These are phyloP conservation scores for Arenaria interpres DNA, from an alignment of 2,113 vertebrate species.

Conservation along the genomic window DNA sequence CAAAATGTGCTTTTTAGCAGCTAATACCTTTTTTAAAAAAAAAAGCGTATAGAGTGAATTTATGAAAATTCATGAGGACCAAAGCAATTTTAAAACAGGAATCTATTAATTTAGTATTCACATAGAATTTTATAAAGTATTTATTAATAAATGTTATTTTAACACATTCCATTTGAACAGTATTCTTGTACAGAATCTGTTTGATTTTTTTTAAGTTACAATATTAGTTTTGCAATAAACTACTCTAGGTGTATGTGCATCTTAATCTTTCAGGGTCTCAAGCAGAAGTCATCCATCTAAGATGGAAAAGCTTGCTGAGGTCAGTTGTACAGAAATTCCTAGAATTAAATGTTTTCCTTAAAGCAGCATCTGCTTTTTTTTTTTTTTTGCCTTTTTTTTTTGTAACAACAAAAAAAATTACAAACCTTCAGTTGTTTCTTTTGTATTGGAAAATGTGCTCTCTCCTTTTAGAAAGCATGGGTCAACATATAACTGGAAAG, in stretches of 20 bases:
- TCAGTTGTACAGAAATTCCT: conserved; percentile 66
- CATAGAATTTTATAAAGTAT: conserved; percentile 85
- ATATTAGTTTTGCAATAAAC: conserved; percentile 75
- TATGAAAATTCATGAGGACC: conserved; percentile 82
- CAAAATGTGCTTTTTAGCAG: conserved; percentile 75
- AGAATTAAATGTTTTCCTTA: conserved; percentile 70
- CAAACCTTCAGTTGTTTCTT: conserved; percentile 48
- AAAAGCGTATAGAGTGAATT: conserved; percentile 74
- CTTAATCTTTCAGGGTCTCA: conserved; percentile 71
- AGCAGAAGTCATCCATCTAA: conserved; percentile 62
- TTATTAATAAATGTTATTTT: conserved; percentile 88
- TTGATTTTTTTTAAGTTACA: conserved; percentile 65
- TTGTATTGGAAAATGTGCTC: conserved; percentile 51
- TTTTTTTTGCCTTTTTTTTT: background rate
- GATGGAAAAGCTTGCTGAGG: conserved; percentile 71
- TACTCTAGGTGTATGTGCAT: conserved; percentile 65
- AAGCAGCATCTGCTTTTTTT: conserved; percentile 67
- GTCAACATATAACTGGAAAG: conserved; percentile 73
- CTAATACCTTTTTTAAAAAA: conserved; percentile 68
- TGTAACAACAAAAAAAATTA: conserved; percentile 1
- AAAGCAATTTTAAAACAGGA: conserved; percentile 84
- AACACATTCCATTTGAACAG: conserved; percentile 85
- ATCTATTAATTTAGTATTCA: conserved; percentile 83
- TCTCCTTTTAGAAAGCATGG: conserved; percentile 58
- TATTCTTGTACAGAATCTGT: conserved; percentile 79